phyloP scores from a whole-genome alignment of 2,888 invertebrate genomes.

The Phymatocera aterrima region DNA sequence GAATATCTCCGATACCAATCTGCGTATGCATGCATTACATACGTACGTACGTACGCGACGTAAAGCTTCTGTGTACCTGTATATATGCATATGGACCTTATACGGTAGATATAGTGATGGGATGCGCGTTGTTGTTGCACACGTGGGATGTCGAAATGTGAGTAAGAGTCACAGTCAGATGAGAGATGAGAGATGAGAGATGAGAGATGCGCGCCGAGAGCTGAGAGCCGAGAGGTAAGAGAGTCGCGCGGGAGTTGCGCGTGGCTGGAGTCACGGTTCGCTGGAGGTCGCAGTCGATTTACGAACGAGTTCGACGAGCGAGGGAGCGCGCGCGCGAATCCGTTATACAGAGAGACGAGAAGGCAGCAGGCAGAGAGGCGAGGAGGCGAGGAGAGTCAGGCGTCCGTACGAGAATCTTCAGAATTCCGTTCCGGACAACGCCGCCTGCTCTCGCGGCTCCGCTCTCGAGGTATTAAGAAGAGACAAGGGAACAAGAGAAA shows the following conservation, averaged over 20 bases:
- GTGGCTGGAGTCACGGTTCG: constrained; percentile 40
- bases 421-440: constrained; percentile 43
- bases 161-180: not conserved
- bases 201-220: too few species aligned
- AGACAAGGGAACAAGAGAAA: constrained; percentile 1
- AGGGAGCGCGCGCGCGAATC: constrained; percentile 34
- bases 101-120: too few species aligned
- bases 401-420: constrained; percentile 38
- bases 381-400: not conserved
- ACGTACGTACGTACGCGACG: not conserved
- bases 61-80: too few species aligned
- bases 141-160: constrained; percentile 11
- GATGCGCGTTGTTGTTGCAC: not conserved
- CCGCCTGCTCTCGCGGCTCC: constrained; percentile 1
- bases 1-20: too few species aligned
- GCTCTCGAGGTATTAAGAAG: not conserved
- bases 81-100: too few species aligned
- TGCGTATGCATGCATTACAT: too few species aligned
- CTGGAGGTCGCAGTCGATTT: constrained; percentile 43
- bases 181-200: too few species aligned
- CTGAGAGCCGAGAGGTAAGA: too few species aligned
- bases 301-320: constrained; percentile 44
- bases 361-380: not conserved
- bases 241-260: constrained; percentile 30
- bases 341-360: constrained; percentile 47